Base-by-base conservation (phyloP, 2,797 vertebrate species). In the Arctocebus calabarensis region DNA sequence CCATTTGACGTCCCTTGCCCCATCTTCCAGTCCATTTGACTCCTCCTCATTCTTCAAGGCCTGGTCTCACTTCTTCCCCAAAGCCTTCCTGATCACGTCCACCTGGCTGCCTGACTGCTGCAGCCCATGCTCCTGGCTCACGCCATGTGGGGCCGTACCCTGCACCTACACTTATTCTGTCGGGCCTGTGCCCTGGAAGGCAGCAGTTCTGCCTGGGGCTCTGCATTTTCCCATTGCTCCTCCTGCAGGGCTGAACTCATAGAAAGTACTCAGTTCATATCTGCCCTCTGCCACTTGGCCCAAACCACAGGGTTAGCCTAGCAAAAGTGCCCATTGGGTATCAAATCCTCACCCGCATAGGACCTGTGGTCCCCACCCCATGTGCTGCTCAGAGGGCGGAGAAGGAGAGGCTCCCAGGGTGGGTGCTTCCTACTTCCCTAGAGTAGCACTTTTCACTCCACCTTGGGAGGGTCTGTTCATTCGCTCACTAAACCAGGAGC, bases 181-280 rank as follows among this genome's bases (percentile, higher is more conserved):
- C 29, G 17, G 17, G 68, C 45, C 64, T 20, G 23, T 0, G 1
- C 11, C 11, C 45, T 23, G 20, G 71, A 64, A 66, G 45, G 9
- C 48, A 10, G 66, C 2, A 3, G 23, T 17, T 27, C n/a, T 0
- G 0, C n/a, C 20, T 79, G 4, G 5, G 3, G 3, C 25, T 52
- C 68, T 34, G 71, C 40, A 37, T 59, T 68, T 90, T n/a, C 71
- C 27, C n/a, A 14, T 1, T 57, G 29, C 9, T 32, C 62, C 2
- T 40, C 37, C 64, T 20, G 16, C 4, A 6, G n/a, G 17, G n/a
- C 25, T 40, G n/a, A 10, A 29, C 79, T 81, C 25, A 10, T 2
- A 78, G 40, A 68, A 89, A 75, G 14, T 34, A 1, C 87, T 90
- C 34, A 3, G 2, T n/a, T 37, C 4, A 6, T 19, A 12, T 74